Evolutionary conservation across 2,113 vertebrate genomes (phyloP).

Genomic region (Syngnathoides biaculeatus): DNA sequence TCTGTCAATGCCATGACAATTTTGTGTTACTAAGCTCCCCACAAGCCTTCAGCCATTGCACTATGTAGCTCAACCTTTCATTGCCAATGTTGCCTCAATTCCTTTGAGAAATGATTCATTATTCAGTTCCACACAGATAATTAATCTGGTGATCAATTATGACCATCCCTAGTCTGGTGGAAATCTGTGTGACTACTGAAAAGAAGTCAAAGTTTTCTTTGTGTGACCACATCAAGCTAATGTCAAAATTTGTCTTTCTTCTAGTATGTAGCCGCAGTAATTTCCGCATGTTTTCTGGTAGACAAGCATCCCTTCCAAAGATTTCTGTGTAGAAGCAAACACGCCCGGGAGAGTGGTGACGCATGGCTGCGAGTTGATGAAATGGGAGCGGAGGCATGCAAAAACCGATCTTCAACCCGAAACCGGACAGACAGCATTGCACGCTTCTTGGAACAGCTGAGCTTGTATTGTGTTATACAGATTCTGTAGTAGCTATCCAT

Average conservation of each 20-base stretch:
- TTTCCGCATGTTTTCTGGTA: constrained; percentile 1
- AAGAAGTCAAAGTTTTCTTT: constrained; percentile 3
- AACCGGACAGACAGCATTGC: constrained; percentile 25
- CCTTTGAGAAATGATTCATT: background rate
- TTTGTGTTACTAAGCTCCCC: background rate
- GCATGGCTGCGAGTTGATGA: constrained; percentile 16
- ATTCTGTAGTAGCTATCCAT: constrained; percentile 51
- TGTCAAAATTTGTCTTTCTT: constrained; percentile 45
- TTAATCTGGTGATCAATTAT: background rate
- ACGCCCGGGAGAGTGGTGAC: constrained; percentile 8
- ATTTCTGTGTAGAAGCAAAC: constrained; percentile 13
- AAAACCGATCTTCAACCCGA: constrained; percentile 36
- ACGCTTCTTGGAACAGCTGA: constrained; percentile 15
- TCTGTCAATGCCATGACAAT: background rate
- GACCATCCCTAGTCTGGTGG: background rate
- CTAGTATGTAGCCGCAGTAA: constrained; percentile 7
- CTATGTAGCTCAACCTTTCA: background rate
- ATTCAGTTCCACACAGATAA: background rate
- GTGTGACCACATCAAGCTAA: constrained; percentile 20
- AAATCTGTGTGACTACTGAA: background rate
- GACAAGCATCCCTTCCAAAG: constrained; percentile 12
- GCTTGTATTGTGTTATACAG: constrained; percentile 53
- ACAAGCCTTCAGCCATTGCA: background rate
- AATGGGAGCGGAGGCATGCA: constrained; percentile 25
- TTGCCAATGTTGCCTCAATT: background rate